A percentile compares a stretch with the other conserved stretches of the same genome.
These are phyloP conservation scores for Gnathochromis pfefferi DNA, from an alignment of 2,113 vertebrate species.

Conservation along the genomic window DNA sequence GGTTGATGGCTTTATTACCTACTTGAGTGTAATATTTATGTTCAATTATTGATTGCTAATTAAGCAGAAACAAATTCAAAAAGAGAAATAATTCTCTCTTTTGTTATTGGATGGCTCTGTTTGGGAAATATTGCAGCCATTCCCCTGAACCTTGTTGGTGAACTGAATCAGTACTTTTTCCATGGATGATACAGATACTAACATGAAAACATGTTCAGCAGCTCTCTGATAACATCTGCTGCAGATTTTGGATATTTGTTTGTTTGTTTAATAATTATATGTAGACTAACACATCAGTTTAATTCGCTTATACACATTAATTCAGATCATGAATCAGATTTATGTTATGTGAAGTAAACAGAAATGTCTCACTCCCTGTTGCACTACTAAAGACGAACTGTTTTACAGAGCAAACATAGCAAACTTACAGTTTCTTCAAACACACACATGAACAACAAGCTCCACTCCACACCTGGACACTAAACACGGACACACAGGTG, in stretches of 20 bases:
- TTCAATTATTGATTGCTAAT: not conserved
- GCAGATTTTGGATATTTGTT: not conserved
- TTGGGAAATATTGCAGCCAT: not conserved
- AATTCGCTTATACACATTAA: not conserved
- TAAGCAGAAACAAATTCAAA: not conserved
- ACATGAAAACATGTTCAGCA: not conserved
- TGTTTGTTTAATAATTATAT: accelerated
- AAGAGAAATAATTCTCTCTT: not conserved
- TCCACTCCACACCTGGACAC: not conserved
- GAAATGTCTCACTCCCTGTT: not conserved
- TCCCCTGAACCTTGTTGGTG: not conserved
- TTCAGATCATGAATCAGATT: not conserved
- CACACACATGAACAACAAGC: not conserved
- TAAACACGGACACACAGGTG: not conserved
- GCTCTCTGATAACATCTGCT: not conserved
- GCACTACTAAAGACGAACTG: not conserved
- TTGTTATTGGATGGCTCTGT: not conserved
- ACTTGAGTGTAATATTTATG: not conserved
- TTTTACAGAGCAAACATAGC: not conserved
- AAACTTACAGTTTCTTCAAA: not conserved
- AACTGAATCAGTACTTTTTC: not conserved
- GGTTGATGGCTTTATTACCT: not conserved
- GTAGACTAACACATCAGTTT: not conserved
- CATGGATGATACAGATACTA: not conserved
- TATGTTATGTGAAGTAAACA: not conserved